Evolutionary conservation across 2,888 invertebrate genomes (phyloP).

Genomic region (Nomada ruficornis): DNA sequence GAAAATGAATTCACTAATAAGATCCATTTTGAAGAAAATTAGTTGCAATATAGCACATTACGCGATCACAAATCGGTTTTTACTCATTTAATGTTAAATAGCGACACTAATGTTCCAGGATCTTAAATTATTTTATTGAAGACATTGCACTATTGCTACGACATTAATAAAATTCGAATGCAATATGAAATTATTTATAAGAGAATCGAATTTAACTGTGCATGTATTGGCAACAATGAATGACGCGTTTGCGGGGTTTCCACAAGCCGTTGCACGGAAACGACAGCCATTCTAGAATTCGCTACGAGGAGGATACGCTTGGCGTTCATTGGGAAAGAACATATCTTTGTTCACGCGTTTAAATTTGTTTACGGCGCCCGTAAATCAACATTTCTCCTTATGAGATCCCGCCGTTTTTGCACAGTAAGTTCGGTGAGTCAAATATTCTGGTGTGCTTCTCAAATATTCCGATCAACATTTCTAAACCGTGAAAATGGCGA

Average conservation of each 20-base stretch:
- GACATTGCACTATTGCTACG: neutral
- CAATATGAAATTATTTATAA: neutral
- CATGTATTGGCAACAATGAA: constrained; percentile 33
- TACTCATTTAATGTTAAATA: neutral
- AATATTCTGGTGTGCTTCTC: constrained; percentile 49
- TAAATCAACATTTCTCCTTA: constrained; percentile 61
- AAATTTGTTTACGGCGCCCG: constrained; percentile 58
- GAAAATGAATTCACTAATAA: neutral
- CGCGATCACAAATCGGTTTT: neutral
- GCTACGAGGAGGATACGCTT: constrained; percentile 43
- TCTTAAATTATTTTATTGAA: neutral
- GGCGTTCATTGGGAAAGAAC: constrained; percentile 47
- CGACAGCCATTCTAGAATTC: constrained; percentile 63
- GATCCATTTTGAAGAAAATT: neutral
- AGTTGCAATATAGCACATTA: neutral
- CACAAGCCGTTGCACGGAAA: constrained; percentile 60
- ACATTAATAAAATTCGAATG: neutral
- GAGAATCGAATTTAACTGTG: neutral
- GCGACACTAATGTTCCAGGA: neutral
- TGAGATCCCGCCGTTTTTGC: constrained; percentile 52
- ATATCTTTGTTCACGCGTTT: constrained; percentile 59
- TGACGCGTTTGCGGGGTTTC: constrained; percentile 56
- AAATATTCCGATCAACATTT: constrained; percentile 43
- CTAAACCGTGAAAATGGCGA: constrained; percentile 53
- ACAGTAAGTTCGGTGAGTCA: constrained; percentile 71